Conservation (phyloP, 1,140 invertebrate species). For the Drepana arcuata region DNA sequence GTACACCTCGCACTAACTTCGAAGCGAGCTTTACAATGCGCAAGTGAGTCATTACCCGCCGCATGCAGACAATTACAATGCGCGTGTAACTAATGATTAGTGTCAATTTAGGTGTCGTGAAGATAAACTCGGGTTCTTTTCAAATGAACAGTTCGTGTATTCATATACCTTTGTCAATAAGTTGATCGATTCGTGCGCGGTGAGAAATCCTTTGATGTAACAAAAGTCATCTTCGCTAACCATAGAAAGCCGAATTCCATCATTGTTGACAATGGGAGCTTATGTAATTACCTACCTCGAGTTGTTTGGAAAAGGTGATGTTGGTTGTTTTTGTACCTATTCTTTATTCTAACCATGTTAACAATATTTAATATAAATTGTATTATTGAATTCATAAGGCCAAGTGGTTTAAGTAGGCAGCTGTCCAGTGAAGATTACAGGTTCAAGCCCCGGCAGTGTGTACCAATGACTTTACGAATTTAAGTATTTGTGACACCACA, state of each 20-base stretch:
- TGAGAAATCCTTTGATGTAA: constrained; percentile 26
- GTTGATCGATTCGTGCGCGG: constrained; percentile 17
- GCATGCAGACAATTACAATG: constrained; percentile 11
- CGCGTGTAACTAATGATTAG: constrained; percentile 19
- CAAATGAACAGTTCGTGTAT: constrained; percentile 12
- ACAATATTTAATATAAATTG: too few species aligned
- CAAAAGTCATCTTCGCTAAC: constrained; percentile 27
- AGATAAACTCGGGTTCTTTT: too few species aligned
- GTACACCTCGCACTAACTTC: too few species aligned
- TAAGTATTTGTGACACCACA: too few species aligned
- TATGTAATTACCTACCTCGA: constrained; percentile 53
- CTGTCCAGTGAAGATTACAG: too few species aligned
- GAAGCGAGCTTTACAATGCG: not conserved
- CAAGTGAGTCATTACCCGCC: not conserved
- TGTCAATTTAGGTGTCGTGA: constrained; percentile 15
- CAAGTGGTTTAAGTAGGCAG: too few species aligned
- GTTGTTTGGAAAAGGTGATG: too few species aligned
- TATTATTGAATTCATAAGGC: too few species aligned
- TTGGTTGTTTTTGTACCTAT: too few species aligned
- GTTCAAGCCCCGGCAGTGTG: too few species aligned
- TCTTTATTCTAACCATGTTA: too few species aligned
- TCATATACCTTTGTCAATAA: constrained; percentile 22
- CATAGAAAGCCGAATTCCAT: constrained; percentile 41
- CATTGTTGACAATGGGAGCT: constrained; percentile 35
- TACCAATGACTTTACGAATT: too few species aligned